A percentile compares a stretch with the other conserved stretches of the same genome.
Evolutionary conservation across 2,113 vertebrate genomes (phyloP).

Genomic region (Corythoichthys haematopterus): DNA sequence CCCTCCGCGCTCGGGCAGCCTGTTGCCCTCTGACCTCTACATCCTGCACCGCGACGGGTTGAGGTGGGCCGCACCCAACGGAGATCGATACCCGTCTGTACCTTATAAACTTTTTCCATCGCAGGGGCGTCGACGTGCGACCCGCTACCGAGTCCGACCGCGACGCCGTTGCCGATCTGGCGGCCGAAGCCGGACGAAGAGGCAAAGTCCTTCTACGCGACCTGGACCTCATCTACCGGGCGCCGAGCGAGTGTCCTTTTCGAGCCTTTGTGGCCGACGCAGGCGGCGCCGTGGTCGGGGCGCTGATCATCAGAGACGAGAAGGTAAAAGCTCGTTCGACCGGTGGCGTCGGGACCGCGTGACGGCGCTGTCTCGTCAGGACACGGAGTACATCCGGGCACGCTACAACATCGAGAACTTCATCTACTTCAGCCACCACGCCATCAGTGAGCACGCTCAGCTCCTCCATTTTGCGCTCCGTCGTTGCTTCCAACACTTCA

Average conservation of each 20-base stretch:
- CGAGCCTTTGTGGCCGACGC: slow-evolving; percentile 81
- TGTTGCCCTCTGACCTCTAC: slow-evolving; percentile 74
- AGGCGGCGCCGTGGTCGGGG: slow-evolving; percentile 73
- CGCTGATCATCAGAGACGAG: slow-evolving; percentile 81
- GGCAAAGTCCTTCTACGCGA: slow-evolving; percentile 72
- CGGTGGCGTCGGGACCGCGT: too few relatives aligned
- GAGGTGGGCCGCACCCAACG: slow-evolving; percentile 61
- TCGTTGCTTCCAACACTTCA: slow-evolving; percentile 72
- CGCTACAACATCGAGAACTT: slow-evolving; percentile 90
- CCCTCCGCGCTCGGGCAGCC: slow-evolving; percentile 55
- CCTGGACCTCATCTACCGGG: slow-evolving; percentile 63
- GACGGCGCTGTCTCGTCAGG: slow-evolving; percentile 58
- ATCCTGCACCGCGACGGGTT: slow-evolving; percentile 74
- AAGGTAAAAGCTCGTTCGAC: slow-evolving; percentile 67
- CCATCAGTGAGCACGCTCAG: slow-evolving; percentile 80
- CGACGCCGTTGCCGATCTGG: slow-evolving; percentile 65
- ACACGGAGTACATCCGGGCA: slow-evolving; percentile 80
- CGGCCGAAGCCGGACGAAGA: slow-evolving; percentile 63
- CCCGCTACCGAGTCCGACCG: slow-evolving; percentile 67
- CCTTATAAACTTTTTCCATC: too few relatives aligned
- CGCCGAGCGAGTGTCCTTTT: slow-evolving; percentile 44
- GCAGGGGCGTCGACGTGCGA: slow-evolving; percentile 79
- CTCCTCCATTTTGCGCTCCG: slow-evolving; percentile 79
- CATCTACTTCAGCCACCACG: slow-evolving; percentile 79
- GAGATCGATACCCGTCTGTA: too few relatives aligned